Evolutionary conservation across 1,140 invertebrate genomes (phyloP).

Genomic region (Drosophila pallidifrons): DNA sequence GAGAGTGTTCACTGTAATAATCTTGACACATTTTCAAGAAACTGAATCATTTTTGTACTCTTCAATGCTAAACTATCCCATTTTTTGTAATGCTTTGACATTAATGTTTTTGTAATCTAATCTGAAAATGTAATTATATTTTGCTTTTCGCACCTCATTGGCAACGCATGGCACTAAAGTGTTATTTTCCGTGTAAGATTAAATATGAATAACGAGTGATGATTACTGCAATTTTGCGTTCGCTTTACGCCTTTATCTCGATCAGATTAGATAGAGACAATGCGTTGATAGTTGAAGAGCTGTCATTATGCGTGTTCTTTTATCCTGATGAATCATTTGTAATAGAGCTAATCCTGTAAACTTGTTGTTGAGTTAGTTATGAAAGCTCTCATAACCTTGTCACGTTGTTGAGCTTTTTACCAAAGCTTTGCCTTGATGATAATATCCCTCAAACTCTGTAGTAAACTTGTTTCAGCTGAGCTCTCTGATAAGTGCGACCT

Average conservation of each 20-base stretch:
- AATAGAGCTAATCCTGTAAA: slow-evolving; percentile 1
- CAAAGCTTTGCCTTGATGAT: background rate
- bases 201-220: slow-evolving; percentile 57
- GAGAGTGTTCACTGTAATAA: too few relatives aligned
- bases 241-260: slow-evolving; percentile 3
- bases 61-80: background rate
- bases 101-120: slow-evolving; percentile 51
- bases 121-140: slow-evolving; percentile 64
- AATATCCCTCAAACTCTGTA: background rate
- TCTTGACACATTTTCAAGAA: too few relatives aligned
- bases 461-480: slow-evolving; percentile 11
- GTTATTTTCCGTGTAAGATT: slow-evolving; percentile 39
- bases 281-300: background rate
- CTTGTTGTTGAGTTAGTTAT: background rate
- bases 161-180: slow-evolving; percentile 16
- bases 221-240: slow-evolving; percentile 52
- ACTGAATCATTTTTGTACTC: too few relatives aligned
- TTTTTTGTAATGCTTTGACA: background rate
- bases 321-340: background rate
- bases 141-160: slow-evolving; percentile 33
- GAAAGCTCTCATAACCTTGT: background rate
- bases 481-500: slow-evolving; percentile 8
- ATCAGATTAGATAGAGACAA: slow-evolving; percentile 30
- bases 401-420: background rate
- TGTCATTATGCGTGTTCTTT: background rate